These are phyloP conservation scores for Dendrolimus pini DNA, from an alignment of 2,888 invertebrate genomes.

Conservation along the genomic window DNA sequence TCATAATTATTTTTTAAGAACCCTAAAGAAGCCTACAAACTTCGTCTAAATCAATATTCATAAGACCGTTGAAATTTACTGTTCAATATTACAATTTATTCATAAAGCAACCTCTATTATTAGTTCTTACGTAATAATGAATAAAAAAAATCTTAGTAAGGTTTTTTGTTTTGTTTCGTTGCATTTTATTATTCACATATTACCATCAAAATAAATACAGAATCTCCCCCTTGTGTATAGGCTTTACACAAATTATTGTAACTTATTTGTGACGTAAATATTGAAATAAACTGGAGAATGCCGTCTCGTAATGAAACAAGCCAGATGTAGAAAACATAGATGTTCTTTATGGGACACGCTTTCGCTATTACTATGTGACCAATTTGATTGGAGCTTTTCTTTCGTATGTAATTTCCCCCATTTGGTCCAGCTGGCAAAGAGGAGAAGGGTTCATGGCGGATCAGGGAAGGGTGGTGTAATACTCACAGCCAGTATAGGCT, in stretches of 20 bases:
- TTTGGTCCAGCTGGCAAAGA: slow-evolving; percentile 22
- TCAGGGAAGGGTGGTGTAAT: slow-evolving; percentile 25
- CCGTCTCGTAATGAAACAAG: slow-evolving; percentile 55
- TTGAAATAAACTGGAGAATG: slow-evolving; percentile 23
- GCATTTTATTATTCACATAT: too few species aligned
- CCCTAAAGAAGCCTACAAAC: too few species aligned
- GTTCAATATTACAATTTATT: too few species aligned
- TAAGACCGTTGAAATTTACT: too few species aligned
- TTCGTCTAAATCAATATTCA: too few species aligned
- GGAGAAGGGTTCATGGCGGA: slow-evolving; percentile 19
- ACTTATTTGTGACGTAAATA: slow-evolving; percentile 28
- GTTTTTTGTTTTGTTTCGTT: too few species aligned
- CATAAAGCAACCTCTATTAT: too few species aligned
- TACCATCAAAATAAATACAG: background rate
- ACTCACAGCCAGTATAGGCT: slow-evolving; percentile 33
- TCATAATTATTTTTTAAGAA: too few species aligned
- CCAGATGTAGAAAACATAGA: slow-evolving; percentile 65
- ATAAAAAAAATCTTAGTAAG: too few species aligned
- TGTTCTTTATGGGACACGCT: slow-evolving; percentile 67
- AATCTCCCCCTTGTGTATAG: background rate
- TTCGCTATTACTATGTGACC: slow-evolving; percentile 55
- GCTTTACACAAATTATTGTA: slow-evolving; percentile 18
- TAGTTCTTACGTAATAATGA: too few species aligned
- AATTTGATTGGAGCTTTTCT: slow-evolving; percentile 43
- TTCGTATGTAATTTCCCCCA: slow-evolving; percentile 23